phyloP scores from a whole-genome alignment of 2,888 invertebrate genomes.

The Ctenicera cuprea region DNA sequence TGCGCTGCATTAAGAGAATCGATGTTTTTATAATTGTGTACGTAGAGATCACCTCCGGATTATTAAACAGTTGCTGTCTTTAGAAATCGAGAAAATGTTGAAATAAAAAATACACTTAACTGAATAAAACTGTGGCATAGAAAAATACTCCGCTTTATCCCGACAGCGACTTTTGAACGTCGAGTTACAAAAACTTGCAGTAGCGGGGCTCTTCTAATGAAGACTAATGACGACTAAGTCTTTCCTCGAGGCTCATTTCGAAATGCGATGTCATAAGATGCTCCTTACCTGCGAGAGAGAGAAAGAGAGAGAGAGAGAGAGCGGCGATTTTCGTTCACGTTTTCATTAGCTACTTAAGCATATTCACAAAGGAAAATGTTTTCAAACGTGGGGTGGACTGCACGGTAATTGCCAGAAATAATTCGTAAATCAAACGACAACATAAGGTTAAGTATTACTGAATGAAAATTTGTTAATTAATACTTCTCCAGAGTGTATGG shows the following conservation, averaged over 20 bases:
- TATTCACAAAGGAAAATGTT: constrained; percentile 37
- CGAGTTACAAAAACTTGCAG: constrained; percentile 49
- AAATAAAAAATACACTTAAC: constrained; percentile 16
- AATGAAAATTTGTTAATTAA: constrained; percentile 10
- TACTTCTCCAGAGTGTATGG: not conserved
- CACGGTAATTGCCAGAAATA: constrained; percentile 12
- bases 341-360: constrained; percentile 39
- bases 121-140: constrained; percentile 57
- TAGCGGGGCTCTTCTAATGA: constrained; percentile 58
- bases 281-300: constrained; percentile 37
- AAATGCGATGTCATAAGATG: constrained; percentile 55
- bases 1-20: too few relatives aligned
- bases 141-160: constrained; percentile 58
- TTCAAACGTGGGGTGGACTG: constrained; percentile 10
- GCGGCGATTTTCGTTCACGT: constrained; percentile 32
- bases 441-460: not conserved
- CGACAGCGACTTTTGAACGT: constrained; percentile 55
- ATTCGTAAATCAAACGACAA: not conserved
- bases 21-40: too few relatives aligned
- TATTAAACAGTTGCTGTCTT: not conserved
- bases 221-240: constrained; percentile 63
- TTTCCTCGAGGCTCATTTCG: constrained; percentile 60
- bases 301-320: constrained; percentile 28
- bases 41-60: too few relatives aligned
- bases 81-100: not conserved